phyloP scores from a whole-genome alignment of 2,113 vertebrate species.

The Garra rufa region DNA sequence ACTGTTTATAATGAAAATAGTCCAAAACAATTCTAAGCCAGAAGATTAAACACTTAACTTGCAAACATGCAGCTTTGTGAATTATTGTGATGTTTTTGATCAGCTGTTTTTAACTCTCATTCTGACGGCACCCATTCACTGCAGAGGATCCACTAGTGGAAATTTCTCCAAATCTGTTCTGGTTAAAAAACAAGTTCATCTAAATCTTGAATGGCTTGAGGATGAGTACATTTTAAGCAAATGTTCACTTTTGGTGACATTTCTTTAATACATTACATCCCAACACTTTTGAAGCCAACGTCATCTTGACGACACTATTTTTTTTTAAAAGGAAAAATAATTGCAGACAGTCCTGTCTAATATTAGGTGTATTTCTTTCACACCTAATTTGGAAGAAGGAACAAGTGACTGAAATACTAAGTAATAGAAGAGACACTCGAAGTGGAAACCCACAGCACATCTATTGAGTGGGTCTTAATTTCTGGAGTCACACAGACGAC shows the following conservation, averaged over 20 bases:
- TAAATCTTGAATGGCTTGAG: not conserved
- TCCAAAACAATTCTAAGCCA: not conserved
- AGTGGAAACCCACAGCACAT: conserved; percentile 9
- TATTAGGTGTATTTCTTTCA: conserved; percentile 1
- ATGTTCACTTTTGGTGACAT: not conserved
- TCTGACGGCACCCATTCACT: not conserved
- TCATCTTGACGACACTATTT: not conserved
- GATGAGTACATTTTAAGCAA: not conserved
- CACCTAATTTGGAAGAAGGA: not conserved
- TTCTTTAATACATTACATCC: not conserved
- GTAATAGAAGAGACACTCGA: not conserved
- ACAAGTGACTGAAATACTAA: conserved; percentile 22
- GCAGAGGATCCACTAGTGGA: not conserved
- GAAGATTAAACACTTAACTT: not conserved
- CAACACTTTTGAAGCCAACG: not conserved
- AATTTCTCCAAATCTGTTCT: not conserved
- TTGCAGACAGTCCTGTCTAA: not conserved
- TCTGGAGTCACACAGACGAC: conserved; percentile 30
- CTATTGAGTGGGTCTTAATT: conserved; percentile 62
- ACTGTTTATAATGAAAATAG: not conserved
- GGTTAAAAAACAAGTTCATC: too few relatives aligned
- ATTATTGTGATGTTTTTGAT: not conserved
- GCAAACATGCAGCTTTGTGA: not conserved
- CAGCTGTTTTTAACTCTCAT: not conserved
- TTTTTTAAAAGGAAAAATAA: not conserved